Evolutionary conservation across 2,113 vertebrate genomes (phyloP).

Genomic region (Leucoraja erinaceus): DNA sequence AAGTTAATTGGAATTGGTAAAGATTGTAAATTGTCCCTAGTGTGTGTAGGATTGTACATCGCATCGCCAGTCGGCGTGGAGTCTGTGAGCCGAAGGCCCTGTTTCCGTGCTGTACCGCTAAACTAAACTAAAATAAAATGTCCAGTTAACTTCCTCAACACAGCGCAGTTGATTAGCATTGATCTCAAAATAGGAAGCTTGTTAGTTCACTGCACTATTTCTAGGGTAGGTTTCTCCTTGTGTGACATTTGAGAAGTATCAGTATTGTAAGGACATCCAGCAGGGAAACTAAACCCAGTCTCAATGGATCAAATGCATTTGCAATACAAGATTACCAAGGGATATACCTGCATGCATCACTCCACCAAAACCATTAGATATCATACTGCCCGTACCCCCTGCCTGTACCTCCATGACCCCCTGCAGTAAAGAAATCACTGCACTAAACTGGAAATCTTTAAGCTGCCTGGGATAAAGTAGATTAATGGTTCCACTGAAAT

Average conservation of each 20-base stretch:
- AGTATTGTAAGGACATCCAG: neutral
- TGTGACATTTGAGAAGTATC: neutral
- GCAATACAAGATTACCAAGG: neutral
- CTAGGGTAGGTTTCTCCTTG: neutral
- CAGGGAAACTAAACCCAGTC: neutral
- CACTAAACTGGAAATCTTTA: neutral
- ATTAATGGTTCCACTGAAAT: neutral
- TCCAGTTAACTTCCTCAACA: neutral
- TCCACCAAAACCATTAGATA: neutral
- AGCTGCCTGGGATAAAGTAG: neutral
- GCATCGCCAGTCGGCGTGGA: too few relatives aligned
- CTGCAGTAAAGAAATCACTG: neutral
- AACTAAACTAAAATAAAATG: neutral
- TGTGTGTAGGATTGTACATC: too few relatives aligned
- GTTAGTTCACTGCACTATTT: neutral
- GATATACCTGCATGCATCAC: neutral
- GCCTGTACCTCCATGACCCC: neutral
- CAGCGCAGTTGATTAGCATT: neutral
- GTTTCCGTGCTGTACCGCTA: too few relatives aligned
- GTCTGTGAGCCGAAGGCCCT: too few relatives aligned
- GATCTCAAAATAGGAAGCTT: conserved; percentile 6
- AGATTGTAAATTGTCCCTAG: too few relatives aligned
- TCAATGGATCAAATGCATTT: neutral
- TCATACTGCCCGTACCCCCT: neutral
- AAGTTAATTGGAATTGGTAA: too few relatives aligned